phyloP scores from a whole-genome alignment of 2,797 vertebrate genomes.

The Pogonophryne albipinna region DNA sequence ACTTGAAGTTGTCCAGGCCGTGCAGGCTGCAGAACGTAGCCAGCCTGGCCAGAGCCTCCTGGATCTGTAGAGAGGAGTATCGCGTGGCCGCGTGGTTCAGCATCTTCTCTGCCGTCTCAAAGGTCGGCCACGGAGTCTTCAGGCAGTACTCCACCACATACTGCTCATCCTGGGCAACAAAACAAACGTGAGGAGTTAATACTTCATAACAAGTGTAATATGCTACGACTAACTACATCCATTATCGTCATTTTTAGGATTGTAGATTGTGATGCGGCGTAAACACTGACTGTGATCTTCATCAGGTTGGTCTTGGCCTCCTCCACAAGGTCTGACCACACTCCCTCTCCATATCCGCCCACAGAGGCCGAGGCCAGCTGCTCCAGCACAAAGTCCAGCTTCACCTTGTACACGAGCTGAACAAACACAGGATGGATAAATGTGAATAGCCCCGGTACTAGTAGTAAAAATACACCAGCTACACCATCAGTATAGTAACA shows the following conservation, averaged over 20 bases:
- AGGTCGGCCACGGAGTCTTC: constrained; percentile 93
- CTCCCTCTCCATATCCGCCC: constrained; percentile 74
- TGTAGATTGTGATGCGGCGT: not conserved
- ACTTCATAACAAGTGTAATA: not conserved
- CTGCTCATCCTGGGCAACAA: constrained; percentile 87
- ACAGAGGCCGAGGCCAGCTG: constrained; percentile 89
- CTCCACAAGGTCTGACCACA: constrained; percentile 88
- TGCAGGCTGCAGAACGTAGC: constrained; percentile 93
- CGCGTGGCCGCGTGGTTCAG: constrained; percentile 86
- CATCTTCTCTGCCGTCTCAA: constrained; percentile 94
- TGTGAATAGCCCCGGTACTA: not conserved
- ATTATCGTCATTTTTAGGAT: not conserved
- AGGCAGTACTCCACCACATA: constrained; percentile 96
- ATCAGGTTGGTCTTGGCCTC: constrained; percentile 92
- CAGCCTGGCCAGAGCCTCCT: constrained; percentile 90
- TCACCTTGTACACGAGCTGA: constrained; percentile 97
- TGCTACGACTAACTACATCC: not conserved
- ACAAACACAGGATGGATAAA: constrained; percentile 19
- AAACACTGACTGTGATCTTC: constrained; percentile 90
- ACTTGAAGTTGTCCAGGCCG: constrained; percentile 92
- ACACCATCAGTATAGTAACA: not conserved
- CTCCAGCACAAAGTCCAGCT: constrained; percentile 92
- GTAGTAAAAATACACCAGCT: not conserved
- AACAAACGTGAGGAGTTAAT: not conserved
- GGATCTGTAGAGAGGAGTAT: constrained; percentile 84